A percentile compares a stretch with the other conserved stretches of the same genome.
Evolutionary conservation across 1,140 invertebrate species (phyloP).

Genomic region (Macrobrachium rosenbergii): DNA sequence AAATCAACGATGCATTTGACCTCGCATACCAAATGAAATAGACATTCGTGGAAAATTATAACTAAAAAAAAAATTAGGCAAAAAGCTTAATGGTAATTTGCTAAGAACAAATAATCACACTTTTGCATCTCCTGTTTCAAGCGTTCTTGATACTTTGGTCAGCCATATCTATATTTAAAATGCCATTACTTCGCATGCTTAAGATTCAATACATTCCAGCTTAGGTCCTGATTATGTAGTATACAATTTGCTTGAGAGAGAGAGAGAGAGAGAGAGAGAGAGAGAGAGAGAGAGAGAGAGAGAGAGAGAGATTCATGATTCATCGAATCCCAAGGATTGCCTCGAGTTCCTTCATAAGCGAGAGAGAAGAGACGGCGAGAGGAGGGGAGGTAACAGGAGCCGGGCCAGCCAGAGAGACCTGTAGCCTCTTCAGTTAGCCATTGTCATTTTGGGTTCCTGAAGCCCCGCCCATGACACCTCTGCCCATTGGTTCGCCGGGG

Average conservation of each 20-base stretch:
- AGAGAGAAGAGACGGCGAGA: slow-evolving; percentile 16
- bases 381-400: slow-evolving; percentile 45
- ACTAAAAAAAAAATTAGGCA: too few relatives aligned
- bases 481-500: slow-evolving; percentile 34
- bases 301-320: not conserved
- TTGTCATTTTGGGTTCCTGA: slow-evolving; percentile 27
- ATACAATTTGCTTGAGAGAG: not conserved
- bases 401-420: not conserved
- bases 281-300: not conserved
- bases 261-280: not conserved
- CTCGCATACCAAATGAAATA: too few relatives aligned
- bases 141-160: too few relatives aligned
- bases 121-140: too few relatives aligned
- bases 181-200: too few relatives aligned
- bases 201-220: not conserved
- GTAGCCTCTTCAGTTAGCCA: not conserved
- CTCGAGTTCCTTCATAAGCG: slow-evolving; percentile 48
- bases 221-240: not conserved
- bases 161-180: too few relatives aligned
- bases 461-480: slow-evolving; percentile 32
- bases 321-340: not conserved
- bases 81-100: too few relatives aligned
- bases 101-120: too few relatives aligned
- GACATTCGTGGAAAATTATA: too few relatives aligned
- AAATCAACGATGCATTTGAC: too few relatives aligned